Conservation (phyloP, 2,113 vertebrate genomes). For the Caranx ignobilis region DNA sequence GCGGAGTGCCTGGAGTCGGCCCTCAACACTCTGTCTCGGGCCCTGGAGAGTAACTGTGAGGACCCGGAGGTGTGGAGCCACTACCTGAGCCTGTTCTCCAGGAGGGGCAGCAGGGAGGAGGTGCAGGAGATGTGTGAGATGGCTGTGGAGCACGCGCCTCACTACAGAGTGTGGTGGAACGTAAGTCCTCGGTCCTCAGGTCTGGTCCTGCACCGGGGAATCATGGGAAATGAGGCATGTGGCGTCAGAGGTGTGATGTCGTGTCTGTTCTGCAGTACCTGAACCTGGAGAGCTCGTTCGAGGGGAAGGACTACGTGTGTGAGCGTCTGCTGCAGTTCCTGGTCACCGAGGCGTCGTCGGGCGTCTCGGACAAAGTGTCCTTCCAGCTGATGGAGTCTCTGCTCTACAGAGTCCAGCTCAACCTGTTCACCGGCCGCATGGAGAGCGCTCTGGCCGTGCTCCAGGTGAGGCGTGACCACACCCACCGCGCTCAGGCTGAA, state of each 20-base stretch:
- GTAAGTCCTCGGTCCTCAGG: conserved; percentile 82
- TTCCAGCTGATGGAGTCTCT: conserved; percentile 94
- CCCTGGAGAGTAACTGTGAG: conserved; percentile 94
- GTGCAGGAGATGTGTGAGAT: conserved; percentile 99
- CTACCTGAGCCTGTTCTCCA: conserved; percentile 94
- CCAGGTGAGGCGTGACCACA: conserved; percentile 83
- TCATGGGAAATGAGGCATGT: no score
- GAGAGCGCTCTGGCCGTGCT: conserved; percentile 89
- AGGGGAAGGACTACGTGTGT: conserved; percentile 95
- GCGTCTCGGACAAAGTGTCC: conserved; percentile 83
- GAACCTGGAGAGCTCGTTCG: conserved; percentile 91
- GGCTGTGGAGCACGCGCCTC: conserved; percentile 94
- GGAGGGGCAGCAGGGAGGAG: conserved; percentile 91
- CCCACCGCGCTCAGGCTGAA: no score
- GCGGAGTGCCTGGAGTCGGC: conserved; percentile 93
- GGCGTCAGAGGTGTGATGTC: background rate
- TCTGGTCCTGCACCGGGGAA: no score
- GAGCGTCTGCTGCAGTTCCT: conserved; percentile 90
- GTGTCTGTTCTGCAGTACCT: conserved; percentile 85
- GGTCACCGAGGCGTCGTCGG: conserved; percentile 61
- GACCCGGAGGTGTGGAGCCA: conserved; percentile 97
- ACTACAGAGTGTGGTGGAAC: conserved; percentile 93
- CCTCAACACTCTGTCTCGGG: conserved; percentile 94
- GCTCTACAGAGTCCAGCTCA: conserved; percentile 91
- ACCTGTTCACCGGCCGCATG: conserved; percentile 89